Evolutionary conservation across 2,113 vertebrate species (phyloP).

Genomic region (Oryzias curvinotus): DNA sequence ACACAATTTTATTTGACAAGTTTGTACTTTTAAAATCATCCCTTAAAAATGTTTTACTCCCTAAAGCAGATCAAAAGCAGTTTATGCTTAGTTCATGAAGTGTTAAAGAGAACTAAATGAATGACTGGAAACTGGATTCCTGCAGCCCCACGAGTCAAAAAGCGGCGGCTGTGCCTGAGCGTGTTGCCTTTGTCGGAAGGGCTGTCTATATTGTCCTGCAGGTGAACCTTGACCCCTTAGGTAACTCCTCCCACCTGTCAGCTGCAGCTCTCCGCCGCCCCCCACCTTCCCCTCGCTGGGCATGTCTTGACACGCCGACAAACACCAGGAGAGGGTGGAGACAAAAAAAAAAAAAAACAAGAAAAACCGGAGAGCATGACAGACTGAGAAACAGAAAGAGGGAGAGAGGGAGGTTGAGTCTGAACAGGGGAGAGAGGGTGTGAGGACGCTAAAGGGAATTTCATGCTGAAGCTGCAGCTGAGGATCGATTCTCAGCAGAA

Average conservation of each 20-base stretch:
- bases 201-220: slow-evolving; percentile 40
- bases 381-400: slow-evolving; percentile 12
- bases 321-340: slow-evolving; percentile 66
- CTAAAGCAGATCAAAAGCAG: too few species aligned
- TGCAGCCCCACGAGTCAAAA: too few species aligned
- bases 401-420: slow-evolving; percentile 15
- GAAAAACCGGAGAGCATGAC: slow-evolving; percentile 64
- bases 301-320: slow-evolving; percentile 71
- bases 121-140: too few species aligned
- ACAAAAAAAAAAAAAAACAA: slow-evolving; percentile 68
- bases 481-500: slow-evolving; percentile 19
- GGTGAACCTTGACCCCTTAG: slow-evolving; percentile 72
- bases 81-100: too few species aligned
- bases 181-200: slow-evolving; percentile 1
- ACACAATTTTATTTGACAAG: too few species aligned
- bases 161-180: too few species aligned
- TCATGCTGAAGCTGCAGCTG: slow-evolving; percentile 30
- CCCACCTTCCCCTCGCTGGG: slow-evolving; percentile 11
- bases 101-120: too few species aligned
- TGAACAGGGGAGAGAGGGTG: slow-evolving; percentile 15
- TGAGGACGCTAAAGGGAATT: slow-evolving; percentile 54
- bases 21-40: too few species aligned
- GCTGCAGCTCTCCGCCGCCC: slow-evolving; percentile 8
- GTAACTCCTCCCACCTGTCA: slow-evolving; percentile 53
- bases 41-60: too few species aligned